Evolutionary conservation across 2,888 invertebrate genomes (phyloP).

Genomic region (Sinopyrophorus schimmeli): DNA sequence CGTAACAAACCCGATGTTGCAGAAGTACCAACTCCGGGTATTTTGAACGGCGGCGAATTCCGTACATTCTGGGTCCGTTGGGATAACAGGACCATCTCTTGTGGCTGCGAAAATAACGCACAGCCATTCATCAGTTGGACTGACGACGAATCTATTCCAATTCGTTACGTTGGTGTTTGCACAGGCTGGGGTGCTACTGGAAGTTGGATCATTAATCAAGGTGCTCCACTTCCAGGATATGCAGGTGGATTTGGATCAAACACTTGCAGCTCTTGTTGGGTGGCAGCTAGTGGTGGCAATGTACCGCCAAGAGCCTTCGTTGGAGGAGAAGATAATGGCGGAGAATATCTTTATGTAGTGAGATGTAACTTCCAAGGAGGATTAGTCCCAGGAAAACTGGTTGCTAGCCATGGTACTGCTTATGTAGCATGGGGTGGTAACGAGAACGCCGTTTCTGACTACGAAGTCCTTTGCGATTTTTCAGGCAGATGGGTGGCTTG

Average conservation of each 20-base stretch:
- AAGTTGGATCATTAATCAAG: conserved; percentile 73
- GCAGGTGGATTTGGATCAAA: conserved; percentile 38
- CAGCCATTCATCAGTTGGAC: conserved; percentile 76
- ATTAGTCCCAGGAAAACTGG: conserved; percentile 78
- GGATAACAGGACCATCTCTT: conserved; percentile 62
- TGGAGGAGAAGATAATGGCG: conserved; percentile 65
- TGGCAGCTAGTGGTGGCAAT: conserved; percentile 66
- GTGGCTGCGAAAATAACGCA: conserved; percentile 61
- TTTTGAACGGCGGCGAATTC: conserved; percentile 73
- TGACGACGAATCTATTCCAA: conserved; percentile 71
- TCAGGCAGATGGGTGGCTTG: conserved; percentile 50
- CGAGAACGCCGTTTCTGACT: conserved; percentile 68
- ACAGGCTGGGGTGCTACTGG: conserved; percentile 87
- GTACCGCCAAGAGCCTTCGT: conserved; percentile 76
- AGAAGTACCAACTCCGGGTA: conserved; percentile 69
- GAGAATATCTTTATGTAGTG: conserved; percentile 68
- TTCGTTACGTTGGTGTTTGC: conserved; percentile 78
- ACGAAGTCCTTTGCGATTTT: conserved; percentile 63
- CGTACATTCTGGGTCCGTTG: conserved; percentile 86
- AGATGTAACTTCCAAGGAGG: conserved; percentile 72
- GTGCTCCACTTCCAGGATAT: conserved; percentile 33
- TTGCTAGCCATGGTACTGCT: conserved; percentile 65
- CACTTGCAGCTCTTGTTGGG: conserved; percentile 63
- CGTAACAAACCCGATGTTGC: conserved; percentile 61
- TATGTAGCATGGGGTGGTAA: conserved; percentile 79